Evolutionary conservation across 1,140 invertebrate species (phyloP), one percentile per base, ranked within the genome.

Genomic region (Scylla paramamosain): DNA sequence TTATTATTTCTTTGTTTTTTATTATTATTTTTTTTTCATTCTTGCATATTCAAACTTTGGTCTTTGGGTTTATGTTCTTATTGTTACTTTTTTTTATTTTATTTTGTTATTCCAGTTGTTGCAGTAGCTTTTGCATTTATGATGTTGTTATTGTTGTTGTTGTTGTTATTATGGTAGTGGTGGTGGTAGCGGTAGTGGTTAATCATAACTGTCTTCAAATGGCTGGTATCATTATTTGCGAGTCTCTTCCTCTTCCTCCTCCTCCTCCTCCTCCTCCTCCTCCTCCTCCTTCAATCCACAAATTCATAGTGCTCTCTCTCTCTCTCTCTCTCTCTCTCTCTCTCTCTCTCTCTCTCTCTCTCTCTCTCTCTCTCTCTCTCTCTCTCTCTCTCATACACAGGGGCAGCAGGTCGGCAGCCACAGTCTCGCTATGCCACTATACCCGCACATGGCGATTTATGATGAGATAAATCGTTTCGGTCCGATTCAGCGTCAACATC

Each of bases 401-500:
- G 12, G 52, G 52, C 20, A 20, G 52, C 20, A 20, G 52, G 52
- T 12, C 52, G 52, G 52, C 0, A 20, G 52, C 52, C 12, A 59
- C 52, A 20, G 52, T 59, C 52, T 12, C 52, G 20, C 67, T n/a
- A n/a, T 77, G 25, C 67, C 67, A 12, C 25, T 0, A 77, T n/a
- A 77, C 67, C 67, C 67, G 67, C 67, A 25, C 67, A 20, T n/a
- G 20, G 67, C 67, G 67, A 77, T 77, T 77, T 77, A 77, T 77
- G 67, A 77, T 77, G 67, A 77, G 67, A 77, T 77, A 77, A 77
- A 77, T 77, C 67, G 67, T 77, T 77, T 77, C 67, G n/a, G 20
- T 77, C 67, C 20, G 67, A 77, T 77, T 77, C 67, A 25, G 8
- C 67, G 67, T 77, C 67, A 77, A 77, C 67, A 77, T 77, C 67